phyloP scores from a whole-genome alignment of 2,113 vertebrate species.

The Dermatemys mawii region DNA sequence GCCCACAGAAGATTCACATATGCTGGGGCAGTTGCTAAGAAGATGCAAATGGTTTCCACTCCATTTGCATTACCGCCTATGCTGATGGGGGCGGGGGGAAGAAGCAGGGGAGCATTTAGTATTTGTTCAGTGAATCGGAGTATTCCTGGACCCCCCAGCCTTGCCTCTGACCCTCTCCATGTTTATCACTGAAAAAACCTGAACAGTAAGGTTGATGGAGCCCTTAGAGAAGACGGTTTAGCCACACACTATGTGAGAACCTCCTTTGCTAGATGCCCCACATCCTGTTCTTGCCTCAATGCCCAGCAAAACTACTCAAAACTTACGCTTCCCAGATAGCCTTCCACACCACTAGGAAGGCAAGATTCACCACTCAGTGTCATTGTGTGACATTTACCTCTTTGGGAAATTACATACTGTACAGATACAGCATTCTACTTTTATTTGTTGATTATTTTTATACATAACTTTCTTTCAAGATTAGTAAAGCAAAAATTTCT shows the following conservation, averaged over 20 bases:
- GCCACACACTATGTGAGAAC: rapidly evolving
- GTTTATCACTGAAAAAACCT: background rate
- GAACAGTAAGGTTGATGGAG: background rate
- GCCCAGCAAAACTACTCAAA: background rate
- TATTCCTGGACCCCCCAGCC: background rate
- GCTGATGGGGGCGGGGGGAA: too few relatives aligned
- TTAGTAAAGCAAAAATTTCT: background rate
- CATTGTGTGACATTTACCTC: background rate
- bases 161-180: background rate
- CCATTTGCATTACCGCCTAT: background rate
- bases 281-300: background rate
- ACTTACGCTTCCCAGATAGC: background rate
- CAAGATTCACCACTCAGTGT: background rate
- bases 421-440: background rate
- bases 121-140: background rate
- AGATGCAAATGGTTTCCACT: background rate
- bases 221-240: background rate
- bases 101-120: background rate
- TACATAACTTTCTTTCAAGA: background rate
- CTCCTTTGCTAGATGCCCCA: background rate
- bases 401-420: background rate
- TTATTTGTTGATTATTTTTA: background rate
- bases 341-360: background rate
- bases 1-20: rapidly evolving
- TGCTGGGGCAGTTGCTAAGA: background rate